Evolutionary conservation across 2,888 invertebrate genomes (phyloP), one percentile per base, ranked within the genome.

Genomic region (Rhodophaea formosa): DNA sequence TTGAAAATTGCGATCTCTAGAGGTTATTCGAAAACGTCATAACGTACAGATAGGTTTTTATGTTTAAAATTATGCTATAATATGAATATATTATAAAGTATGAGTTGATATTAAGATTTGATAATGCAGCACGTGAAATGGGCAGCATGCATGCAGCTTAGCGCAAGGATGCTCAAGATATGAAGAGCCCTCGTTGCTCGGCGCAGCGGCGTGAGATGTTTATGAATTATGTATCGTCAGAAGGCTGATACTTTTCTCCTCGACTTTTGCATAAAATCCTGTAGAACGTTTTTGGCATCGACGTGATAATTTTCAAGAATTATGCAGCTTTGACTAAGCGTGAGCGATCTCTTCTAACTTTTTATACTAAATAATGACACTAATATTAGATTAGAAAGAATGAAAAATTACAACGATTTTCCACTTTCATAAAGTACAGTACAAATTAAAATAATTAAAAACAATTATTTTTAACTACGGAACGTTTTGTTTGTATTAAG

Each of bases 201-300:
- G 70, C 65, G 71, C 67, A 66, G 67, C 66, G 69, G 57, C 70
- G 68, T 69, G 70, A 68, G 68, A 71, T 74, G 72, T 74, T 76
- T 75, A 74, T 77, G 72, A 76, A 76, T 76, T 70, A 76, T 72
- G 72, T 71, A 73, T 65, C 63, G 59, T 61, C 62, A 60, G 62
- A 60, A 66, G 69, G 67, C 70, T 71, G 70, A 72, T 74, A 70
- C 72, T 72, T 67, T 62, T 58, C 62, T 60, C 49, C 67, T 58
- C 57, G 69, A 66, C 57, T 70, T 70, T 73, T 71, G 62, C 72
- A 75, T 73, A 71, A 65, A 70, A 62, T 65, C 67, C 71, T 68
- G 62, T 64, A 62, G 65, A 69, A 67, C 66, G 53, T 58, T 35
- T 55, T 43, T 35, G 53, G 35, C 39, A 32, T 54, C 42, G 56